Percentiles rank a stretch among this genome's conserved stretches.
These are phyloP conservation scores for Solenodon paradoxus DNA, from an alignment of 2,113 vertebrate genomes.

Conservation along the genomic window DNA sequence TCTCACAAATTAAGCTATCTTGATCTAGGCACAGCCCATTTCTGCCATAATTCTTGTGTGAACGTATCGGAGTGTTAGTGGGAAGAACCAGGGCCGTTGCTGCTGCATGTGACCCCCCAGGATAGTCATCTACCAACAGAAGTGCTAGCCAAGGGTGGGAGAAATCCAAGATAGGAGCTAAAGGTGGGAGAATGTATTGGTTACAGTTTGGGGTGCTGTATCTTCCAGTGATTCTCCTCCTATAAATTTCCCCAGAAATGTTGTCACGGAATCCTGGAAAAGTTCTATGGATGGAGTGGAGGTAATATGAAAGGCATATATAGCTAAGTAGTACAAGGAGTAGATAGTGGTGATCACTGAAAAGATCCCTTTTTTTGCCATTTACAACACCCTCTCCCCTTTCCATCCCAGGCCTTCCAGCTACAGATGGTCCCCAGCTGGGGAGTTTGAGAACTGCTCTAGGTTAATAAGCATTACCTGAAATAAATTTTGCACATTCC, in stretches of 20 bases:
- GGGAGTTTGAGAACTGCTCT: neutral
- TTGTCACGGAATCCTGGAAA: neutral
- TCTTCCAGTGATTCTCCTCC: neutral
- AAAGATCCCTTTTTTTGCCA: too few species aligned
- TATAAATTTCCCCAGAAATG: neutral
- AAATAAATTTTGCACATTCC: fast-evolving
- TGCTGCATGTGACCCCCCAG: neutral
- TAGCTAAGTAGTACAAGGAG: neutral
- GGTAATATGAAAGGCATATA: neutral
- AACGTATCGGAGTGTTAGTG: neutral
- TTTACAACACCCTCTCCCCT: too few species aligned
- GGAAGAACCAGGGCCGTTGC: neutral
- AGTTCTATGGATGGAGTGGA: neutral
- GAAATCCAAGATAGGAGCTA: neutral
- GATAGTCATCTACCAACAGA: neutral
- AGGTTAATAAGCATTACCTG: too few species aligned
- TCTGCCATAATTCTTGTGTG: neutral
- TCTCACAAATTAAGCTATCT: neutral
- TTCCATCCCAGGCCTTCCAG: neutral
- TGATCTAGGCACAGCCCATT: neutral
- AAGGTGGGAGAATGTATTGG: neutral
- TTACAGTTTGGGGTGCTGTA: neutral
- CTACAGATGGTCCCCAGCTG: neutral
- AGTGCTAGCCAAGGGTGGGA: too few species aligned
- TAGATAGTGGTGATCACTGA: too few species aligned